phyloP scores from a whole-genome alignment of 2,888 invertebrate species.

The Torymus aiolomorphi region DNA sequence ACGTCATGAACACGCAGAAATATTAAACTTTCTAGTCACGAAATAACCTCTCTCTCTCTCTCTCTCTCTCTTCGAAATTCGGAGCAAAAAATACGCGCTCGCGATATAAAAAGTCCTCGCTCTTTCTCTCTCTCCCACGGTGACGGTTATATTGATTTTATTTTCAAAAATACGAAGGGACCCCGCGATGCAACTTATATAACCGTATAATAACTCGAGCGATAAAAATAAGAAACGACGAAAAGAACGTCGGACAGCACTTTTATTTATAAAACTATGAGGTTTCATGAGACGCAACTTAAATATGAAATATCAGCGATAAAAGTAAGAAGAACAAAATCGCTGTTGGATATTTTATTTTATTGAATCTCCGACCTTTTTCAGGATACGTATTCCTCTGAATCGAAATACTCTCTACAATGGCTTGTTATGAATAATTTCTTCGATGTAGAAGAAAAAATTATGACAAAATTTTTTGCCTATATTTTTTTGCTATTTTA shows the following conservation, averaged over 20 bases:
- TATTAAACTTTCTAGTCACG: slow-evolving; percentile 24
- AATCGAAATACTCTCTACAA: not conserved
- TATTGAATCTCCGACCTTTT: not conserved
- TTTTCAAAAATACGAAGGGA: not conserved
- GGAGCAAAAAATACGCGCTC: not conserved
- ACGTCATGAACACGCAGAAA: slow-evolving; percentile 2
- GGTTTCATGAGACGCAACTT: too few relatives aligned
- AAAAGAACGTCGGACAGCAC: too few relatives aligned
- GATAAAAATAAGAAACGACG: too few relatives aligned
- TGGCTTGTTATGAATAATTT: not conserved
- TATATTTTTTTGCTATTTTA: not conserved
- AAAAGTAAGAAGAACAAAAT: too few relatives aligned
- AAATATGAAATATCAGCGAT: too few relatives aligned
- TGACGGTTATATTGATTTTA: slow-evolving; percentile 1
- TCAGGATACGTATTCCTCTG: too few relatives aligned
- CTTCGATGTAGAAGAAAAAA: not conserved
- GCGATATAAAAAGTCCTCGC: not conserved
- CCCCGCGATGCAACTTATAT: not conserved
- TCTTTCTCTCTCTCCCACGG: too few relatives aligned
- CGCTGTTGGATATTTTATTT: not conserved
- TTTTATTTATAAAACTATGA: too few relatives aligned
- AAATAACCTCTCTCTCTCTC: slow-evolving; percentile 1
- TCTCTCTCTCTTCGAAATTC: not conserved
- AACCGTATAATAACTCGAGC: too few relatives aligned
- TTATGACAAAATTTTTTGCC: not conserved